Conservation (phyloP, 1,140 invertebrate genomes). For the Drosophila elegans region DNA sequence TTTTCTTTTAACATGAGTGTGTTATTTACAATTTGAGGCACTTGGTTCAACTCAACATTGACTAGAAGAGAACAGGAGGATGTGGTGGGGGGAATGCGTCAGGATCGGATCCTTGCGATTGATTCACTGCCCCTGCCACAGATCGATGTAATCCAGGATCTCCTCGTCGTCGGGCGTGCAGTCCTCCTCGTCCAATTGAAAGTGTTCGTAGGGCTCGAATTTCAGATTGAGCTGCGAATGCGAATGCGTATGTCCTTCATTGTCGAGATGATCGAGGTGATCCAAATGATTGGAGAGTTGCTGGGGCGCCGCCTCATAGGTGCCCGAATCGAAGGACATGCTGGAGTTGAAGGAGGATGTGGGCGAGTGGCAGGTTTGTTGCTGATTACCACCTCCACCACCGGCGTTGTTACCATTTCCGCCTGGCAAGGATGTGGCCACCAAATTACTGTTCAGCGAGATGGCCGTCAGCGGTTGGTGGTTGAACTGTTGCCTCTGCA, state of each 20-base stretch:
- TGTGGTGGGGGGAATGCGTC: not conserved
- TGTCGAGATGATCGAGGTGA: slow-evolving; percentile 14
- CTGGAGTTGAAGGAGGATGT: slow-evolving; percentile 93
- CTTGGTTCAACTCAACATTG: slow-evolving; percentile 69
- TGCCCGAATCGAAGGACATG: slow-evolving; percentile 86
- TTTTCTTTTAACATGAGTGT: slow-evolving; percentile 1
- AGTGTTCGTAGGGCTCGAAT: slow-evolving; percentile 90
- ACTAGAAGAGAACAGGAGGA: slow-evolving; percentile 71
- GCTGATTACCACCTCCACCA: not conserved
- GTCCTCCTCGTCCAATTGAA: slow-evolving; percentile 87
- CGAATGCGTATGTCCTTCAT: slow-evolving; percentile 12
- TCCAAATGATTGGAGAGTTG: slow-evolving; percentile 49
- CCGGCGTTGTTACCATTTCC: not conserved
- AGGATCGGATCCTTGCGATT: not conserved
- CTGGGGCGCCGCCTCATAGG: slow-evolving; percentile 78
- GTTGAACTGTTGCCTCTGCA: slow-evolving; percentile 68
- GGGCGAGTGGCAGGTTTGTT: slow-evolving; percentile 86
- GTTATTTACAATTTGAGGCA: slow-evolving; percentile 76
- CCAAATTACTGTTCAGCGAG: slow-evolving; percentile 57
- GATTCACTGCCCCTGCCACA: slow-evolving; percentile 91
- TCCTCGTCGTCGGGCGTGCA: slow-evolving; percentile 96
- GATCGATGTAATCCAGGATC: slow-evolving; percentile 93
- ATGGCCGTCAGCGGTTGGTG: slow-evolving; percentile 66
- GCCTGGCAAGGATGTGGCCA: not conserved
- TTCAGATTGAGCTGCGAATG: slow-evolving; percentile 84